Evolutionary conservation across 1,140 invertebrate genomes (phyloP), one percentile per base, ranked within the genome.

Genomic region (Patella vulgata): DNA sequence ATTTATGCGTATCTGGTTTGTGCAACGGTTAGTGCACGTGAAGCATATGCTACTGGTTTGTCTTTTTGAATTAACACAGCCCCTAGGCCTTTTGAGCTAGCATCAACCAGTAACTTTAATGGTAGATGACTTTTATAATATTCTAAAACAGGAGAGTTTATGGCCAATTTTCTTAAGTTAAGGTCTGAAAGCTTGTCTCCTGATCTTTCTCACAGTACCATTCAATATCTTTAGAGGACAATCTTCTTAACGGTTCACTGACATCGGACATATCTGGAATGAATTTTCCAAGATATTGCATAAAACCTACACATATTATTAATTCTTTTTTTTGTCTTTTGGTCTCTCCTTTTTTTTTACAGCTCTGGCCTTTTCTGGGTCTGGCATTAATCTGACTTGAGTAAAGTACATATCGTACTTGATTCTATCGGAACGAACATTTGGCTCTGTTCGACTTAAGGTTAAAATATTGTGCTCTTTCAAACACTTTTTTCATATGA

Each of bases 401-500:
- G 9, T 40, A 11, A 40, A 11, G 9, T 40, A 11, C 9, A 40
- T 40, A 40, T n/a, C n/a, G 39, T 9, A 40, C 39, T n/a, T 40
- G 9, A 40, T n/a, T n/a, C n/a, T 40, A n/a, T 11, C n/a, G 39
- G 66, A 74, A 40, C 72, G 63, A 4, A 74, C 30, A 67, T 69
- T 85, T 87, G 12, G 72, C 71, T 43, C 51, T 47, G 69, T 85
- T 85, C 28, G 57, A 46, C 21, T 56, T 57, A 14, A 63, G n/a
- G 23, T 21, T 33, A 31, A 25, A 50, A 17, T 55, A 5, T 51
- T 58, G 68, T 12, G 80, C 79, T 59, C 66, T 55, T 30, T 79
- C 59, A 39, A 86, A 65, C 6, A 86, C 73, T 51, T 69, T 57
- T 43, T 54, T 47, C 30, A 87, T 54, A 51, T 81, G 71, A 63